A percentile compares a stretch with the other conserved stretches of the same genome.
These are phyloP conservation scores for Leptocoma aspasia DNA, from an alignment of 2,113 vertebrate genomes.

Conservation along the genomic window DNA sequence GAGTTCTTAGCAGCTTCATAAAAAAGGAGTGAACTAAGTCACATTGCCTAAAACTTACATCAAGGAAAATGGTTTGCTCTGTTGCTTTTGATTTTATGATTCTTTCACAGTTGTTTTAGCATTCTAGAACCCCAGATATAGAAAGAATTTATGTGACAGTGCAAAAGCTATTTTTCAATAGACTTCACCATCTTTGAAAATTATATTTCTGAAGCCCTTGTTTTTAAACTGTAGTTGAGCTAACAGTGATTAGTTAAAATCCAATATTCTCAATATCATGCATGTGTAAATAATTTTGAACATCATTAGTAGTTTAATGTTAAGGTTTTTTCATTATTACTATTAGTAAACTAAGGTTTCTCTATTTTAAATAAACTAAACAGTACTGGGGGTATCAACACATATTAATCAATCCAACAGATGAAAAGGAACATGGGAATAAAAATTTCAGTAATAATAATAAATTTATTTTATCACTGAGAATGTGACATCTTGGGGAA, in stretches of 20 bases:
- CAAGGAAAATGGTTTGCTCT: background rate
- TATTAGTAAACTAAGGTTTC: background rate
- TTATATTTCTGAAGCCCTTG: background rate
- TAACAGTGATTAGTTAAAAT: background rate
- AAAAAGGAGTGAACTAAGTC: background rate
- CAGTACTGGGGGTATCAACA: background rate
- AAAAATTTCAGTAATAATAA: background rate
- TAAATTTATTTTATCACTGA: slow-evolving; percentile 9
- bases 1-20: background rate
- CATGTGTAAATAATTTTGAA: background rate
- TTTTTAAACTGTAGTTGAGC: background rate
- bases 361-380: background rate
- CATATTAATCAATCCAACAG: background rate
- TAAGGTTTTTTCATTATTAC: background rate
- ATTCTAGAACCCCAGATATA: background rate
- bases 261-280: background rate
- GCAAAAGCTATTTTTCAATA: background rate
- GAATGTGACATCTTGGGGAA: background rate
- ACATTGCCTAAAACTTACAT: background rate
- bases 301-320: background rate
- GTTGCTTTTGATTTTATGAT: background rate
- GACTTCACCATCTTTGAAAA: background rate
- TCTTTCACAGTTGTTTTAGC: background rate
- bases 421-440: background rate
- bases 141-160: background rate